These are phyloP conservation scores for Sturmia bella DNA, from an alignment of 2,888 invertebrate species.

Conservation along the genomic window DNA sequence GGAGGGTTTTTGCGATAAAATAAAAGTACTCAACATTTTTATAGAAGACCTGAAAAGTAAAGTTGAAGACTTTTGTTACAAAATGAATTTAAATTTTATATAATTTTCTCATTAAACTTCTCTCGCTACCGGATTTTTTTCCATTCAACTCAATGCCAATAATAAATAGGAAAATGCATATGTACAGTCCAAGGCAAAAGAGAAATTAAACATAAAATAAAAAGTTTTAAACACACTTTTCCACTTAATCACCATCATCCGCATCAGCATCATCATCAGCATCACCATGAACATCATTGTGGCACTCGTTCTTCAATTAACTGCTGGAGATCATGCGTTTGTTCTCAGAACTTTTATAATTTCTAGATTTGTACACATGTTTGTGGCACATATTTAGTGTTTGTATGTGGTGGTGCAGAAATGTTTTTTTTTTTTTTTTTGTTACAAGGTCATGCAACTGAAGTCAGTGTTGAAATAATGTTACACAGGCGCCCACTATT, in stretches of 20 bases:
- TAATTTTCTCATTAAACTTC: slow-evolving; percentile 18
- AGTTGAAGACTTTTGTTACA: not conserved
- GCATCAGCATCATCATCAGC: not conserved
- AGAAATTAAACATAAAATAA: not conserved
- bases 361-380: no score
- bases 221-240: slow-evolving; percentile 6
- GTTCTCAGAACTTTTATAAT: slow-evolving; percentile 23
- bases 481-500: no score
- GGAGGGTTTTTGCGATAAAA: no score
- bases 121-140: slow-evolving; percentile 21
- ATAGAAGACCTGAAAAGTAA: no score
- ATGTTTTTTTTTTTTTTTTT: slow-evolving; percentile 50
- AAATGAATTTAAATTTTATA: not conserved
- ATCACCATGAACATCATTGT: not conserved
- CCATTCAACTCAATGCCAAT: not conserved
- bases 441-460: slow-evolving; percentile 63
- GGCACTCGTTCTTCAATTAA: not conserved
- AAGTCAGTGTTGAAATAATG: not conserved
- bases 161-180: slow-evolving; percentile 4
- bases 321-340: slow-evolving; percentile 46
- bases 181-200: slow-evolving; percentile 34
- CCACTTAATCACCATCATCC: slow-evolving; percentile 4
- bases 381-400: not conserved
- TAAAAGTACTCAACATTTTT: no score
- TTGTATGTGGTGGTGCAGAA: not conserved